phyloP scores from a whole-genome alignment of 1,140 invertebrate genomes.

The Adoxophyes honmai region DNA sequence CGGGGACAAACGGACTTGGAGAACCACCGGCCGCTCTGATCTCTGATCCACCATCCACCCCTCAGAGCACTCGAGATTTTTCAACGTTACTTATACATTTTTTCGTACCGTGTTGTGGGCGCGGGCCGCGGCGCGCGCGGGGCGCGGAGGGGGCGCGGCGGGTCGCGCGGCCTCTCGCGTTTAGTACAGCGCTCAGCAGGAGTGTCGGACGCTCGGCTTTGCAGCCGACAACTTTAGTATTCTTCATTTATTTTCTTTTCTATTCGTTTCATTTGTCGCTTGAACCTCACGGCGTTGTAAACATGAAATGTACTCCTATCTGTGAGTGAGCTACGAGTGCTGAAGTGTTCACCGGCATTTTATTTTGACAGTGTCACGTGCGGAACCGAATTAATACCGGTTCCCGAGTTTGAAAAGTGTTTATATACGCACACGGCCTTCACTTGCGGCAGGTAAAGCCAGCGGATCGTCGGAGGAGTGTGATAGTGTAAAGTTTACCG shows the following conservation, averaged over 20 bases:
- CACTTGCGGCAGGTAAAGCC: slow-evolving; percentile 64
- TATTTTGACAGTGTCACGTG: slow-evolving; percentile 73
- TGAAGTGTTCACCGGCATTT: slow-evolving; percentile 44
- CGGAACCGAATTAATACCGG: slow-evolving; percentile 66
- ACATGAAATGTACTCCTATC: slow-evolving; percentile 49
- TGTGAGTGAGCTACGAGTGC: slow-evolving; percentile 49
- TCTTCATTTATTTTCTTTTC: slow-evolving; percentile 76
- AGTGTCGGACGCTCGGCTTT: slow-evolving; percentile 72
- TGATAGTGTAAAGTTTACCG: slow-evolving; percentile 40
- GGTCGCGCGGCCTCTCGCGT: slow-evolving; percentile 68
- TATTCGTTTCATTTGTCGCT: slow-evolving; percentile 73
- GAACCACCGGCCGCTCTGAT: slow-evolving; percentile 25
- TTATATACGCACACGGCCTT: slow-evolving; percentile 66
- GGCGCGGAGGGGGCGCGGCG: slow-evolving; percentile 47
- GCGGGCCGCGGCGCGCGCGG: slow-evolving; percentile 58
- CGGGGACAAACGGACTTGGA: slow-evolving; percentile 22
- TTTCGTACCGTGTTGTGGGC: slow-evolving; percentile 49
- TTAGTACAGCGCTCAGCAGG: slow-evolving; percentile 74
- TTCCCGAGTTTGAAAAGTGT: slow-evolving; percentile 68
- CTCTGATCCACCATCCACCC: slow-evolving; percentile 32
- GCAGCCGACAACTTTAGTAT: slow-evolving; percentile 70
- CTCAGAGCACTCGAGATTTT: slow-evolving; percentile 44
- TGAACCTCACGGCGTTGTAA: slow-evolving; percentile 39
- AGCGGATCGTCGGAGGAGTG: slow-evolving; percentile 54
- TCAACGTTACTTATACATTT: slow-evolving; percentile 35